phyloP scores from a whole-genome alignment of 2,888 invertebrate species.

The Pristionchus maxplancki region DNA sequence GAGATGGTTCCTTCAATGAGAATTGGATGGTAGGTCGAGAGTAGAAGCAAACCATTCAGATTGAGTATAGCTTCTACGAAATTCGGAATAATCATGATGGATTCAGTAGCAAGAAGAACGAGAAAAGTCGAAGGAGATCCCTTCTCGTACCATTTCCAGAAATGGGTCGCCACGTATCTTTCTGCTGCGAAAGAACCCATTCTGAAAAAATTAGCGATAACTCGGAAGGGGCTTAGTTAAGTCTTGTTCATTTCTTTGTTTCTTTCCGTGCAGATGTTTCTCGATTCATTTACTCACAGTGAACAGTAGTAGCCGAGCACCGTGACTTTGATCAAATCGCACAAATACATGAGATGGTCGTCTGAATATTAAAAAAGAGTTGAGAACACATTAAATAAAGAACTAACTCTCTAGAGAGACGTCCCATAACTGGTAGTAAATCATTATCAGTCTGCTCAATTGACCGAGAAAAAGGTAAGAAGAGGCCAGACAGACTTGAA shows the following conservation, averaged over 20 bases:
- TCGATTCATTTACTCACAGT: neutral
- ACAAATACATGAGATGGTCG: neutral
- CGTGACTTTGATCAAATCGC: slow-evolving; percentile 9
- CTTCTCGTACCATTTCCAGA: slow-evolving; percentile 14
- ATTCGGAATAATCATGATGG: neutral
- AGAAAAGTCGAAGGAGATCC: neutral
- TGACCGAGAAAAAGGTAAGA: neutral
- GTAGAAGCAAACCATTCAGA: neutral
- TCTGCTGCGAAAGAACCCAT: slow-evolving; percentile 19
- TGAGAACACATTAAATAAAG: neutral
- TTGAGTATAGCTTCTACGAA: neutral
- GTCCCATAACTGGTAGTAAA: slow-evolving; percentile 14
- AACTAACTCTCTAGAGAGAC: neutral
- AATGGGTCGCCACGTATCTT: neutral
- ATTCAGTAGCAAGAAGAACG: neutral
- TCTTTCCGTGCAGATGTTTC: neutral
- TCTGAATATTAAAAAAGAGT: neutral
- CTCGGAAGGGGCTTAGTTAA: too few species aligned
- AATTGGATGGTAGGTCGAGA: neutral
- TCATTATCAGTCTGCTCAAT: neutral
- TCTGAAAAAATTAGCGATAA: neutral
- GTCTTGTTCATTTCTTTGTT: neutral
- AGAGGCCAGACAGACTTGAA: slow-evolving; percentile 19
- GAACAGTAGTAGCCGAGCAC: slow-evolving; percentile 34
- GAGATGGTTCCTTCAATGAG: neutral